Evolutionary conservation across 2,797 vertebrate genomes (phyloP), one percentile per base, ranked within the genome.

Genomic region (Geranospiza caerulescens): DNA sequence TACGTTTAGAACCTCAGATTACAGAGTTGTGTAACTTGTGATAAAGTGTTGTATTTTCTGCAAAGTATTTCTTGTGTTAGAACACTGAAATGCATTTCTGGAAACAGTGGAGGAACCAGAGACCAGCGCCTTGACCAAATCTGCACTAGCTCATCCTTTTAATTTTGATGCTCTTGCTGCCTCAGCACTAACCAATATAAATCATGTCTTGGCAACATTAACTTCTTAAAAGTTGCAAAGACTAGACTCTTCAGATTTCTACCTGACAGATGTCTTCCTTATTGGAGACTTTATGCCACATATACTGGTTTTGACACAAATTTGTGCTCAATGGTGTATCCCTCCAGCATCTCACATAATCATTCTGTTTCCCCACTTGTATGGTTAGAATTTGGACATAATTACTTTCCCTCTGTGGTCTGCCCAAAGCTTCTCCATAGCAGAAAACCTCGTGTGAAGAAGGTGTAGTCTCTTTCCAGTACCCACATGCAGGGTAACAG

Each of bases 221-320:
- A n/a, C 31, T n/a, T 63, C 36, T 33, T 38, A 25, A 13, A 87
- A 79, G 19, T 31, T 66, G 11, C 15, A 7, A 34, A 33, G 48
- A 13, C 40, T 10, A 9, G 48, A 34, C 19, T 52, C 15, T 67
- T 81, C 34, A 58, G 58, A 13, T 50, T 56, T 68, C 36, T 53
- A 4, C 34, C 53, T 82, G 74, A 42, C 17, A 22, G 47, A 11
- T 34, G 33, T 48, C 40, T 62, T 70, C 34, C 47, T 82, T 36
- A 6, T 26, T 0, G 1, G 34, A 45, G 48, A 20, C 44, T 40
- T 83, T 18, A 22, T 63, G 82, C 60, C 34, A 4, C 1, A 0
- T 12, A 29, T 44, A 1, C 48, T 71, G 33, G 11, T 44, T 87
- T 52, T 80, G 78, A 22, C 33, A 27, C 47, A 50, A 3, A 19